Evolutionary conservation across 2,797 vertebrate species (phyloP), one percentile per base, ranked within the genome.

Genomic region (Enteromius anoplus): DNA sequence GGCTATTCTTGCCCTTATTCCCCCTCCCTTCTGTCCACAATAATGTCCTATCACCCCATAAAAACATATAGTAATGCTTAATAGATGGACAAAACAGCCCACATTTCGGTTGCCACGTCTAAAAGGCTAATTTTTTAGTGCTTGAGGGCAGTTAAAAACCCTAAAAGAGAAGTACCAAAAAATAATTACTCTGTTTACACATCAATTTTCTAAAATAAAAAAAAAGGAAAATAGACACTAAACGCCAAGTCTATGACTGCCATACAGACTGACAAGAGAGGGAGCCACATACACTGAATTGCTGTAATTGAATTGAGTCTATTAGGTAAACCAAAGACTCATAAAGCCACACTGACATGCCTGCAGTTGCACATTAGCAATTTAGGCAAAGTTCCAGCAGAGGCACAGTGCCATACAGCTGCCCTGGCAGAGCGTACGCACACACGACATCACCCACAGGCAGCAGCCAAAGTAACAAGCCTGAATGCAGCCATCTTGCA

Each of bases 401-500:
- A 71, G 90, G 92, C 92, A 90, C 84, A 75, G 87, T 89, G 91
- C 92, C 92, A 93, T 89, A 89, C 91, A 94, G 92, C 92, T 93
- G 92, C 89, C 88, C 88, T 90, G 90, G 89, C 91, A 88, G 90
- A n/a, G 14, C 3, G 10, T 49, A 64, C 49, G 11, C 40, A n/a
- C 82, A 69, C 69, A 47, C 42, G 17, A 69, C 86, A 73, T 82
- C 76, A 85, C 84, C 85, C 81, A 78, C 62, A 82, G 62, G 72
- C 76, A 69, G 45, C 51, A 73, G 81, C 78, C 65, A 83, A 47
- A 55, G 75, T 51, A 76, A 75, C 81, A 84, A 81, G 85, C 58
- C 80, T 69, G 73, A 80, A 87, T 84, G 45, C 70, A 65, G 83
- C 81, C 83, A 84, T 77, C 72, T 82, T 75, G 42, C 78, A 65